Base-by-base conservation (phyloP, 2,888 invertebrate species). In the Clitarchus hookeri region DNA sequence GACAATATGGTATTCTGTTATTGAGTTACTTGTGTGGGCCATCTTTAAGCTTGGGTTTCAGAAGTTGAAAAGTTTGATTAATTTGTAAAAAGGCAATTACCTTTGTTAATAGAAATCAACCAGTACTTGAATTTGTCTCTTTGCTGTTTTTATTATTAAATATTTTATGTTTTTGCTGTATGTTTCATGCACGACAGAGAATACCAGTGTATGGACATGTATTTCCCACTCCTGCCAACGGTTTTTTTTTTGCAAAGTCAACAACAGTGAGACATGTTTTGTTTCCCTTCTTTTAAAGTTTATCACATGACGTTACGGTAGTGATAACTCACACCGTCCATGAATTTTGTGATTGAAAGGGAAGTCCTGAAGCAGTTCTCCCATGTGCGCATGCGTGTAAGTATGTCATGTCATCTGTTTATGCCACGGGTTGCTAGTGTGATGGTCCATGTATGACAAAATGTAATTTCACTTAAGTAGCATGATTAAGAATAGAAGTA, bases 251-350 rank as follows among this genome's bases (percentile, higher is more conserved):
- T 65, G 3, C 65, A 11, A 19, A 11, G 65, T 65, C n/a, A 65
- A 6, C 65, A 65, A n/a, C 23, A 65, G 65, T 19, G 16, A 65
- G 19, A 65, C 8, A 23, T 65, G 23, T 9, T 65, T 23, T 65
- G 48, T 13, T 65, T 65, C n/a, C 8, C 8, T 65, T n/a, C 8
- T n/a, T 65, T 65, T n/a, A 16, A 23, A 65, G 16, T 65, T 65
- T 23, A 23, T 53, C 65, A n/a, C 65, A n/a, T 53, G 23, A 65
- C 0, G 1, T 65, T 65, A 19, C 65, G 65, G 65, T 65, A 65
- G 65, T 65, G 65, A 65, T 11, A n/a, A 65, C 65, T 65, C 65
- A 65, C 65, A n/a, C 65, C 65, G 65, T 65, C 65, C 65, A 65
- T 65, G 23, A 23, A 48, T n/a, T 65, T 65, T 23, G 65, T 65